These are phyloP conservation scores for Axis porcinus DNA, from an alignment of 2,113 vertebrate genomes.

Conservation along the genomic window DNA sequence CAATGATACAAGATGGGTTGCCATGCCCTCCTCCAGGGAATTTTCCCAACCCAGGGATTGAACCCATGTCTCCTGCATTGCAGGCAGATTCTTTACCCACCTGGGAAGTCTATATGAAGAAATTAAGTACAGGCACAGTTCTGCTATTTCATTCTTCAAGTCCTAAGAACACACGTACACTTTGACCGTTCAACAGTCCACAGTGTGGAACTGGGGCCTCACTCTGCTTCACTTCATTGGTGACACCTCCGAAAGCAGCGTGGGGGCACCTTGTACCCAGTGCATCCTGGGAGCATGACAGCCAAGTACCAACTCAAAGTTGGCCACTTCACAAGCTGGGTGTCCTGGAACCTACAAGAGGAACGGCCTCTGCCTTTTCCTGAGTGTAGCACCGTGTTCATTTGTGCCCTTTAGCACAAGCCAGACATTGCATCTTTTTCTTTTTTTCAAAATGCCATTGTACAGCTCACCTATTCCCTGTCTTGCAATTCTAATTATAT, in stretches of 20 bases:
- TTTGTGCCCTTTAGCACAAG: neutral
- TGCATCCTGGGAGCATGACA: neutral
- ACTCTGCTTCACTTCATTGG: neutral
- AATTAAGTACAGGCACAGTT: conserved; percentile 28
- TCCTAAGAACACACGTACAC: conserved; percentile 52
- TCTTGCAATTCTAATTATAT: neutral
- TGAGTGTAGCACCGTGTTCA: neutral
- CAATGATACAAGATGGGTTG: neutral
- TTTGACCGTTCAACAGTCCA: conserved; percentile 65
- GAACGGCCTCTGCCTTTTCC: neutral
- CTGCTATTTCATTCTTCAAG: conserved; percentile 53
- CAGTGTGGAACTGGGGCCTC: conserved; percentile 22
- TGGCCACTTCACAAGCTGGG: neutral
- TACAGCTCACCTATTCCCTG: neutral
- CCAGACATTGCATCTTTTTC: neutral
- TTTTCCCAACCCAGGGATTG: neutral
- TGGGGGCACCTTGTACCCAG: neutral
- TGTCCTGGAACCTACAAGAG: neutral
- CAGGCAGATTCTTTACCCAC: neutral
- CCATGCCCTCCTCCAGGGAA: neutral
- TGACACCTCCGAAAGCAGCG: conserved; percentile 44
- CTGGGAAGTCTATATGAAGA: neutral
- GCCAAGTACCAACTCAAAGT: neutral
- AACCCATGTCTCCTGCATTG: neutral
- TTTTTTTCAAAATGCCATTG: neutral